These are phyloP conservation scores for Drosophila quinaria DNA, from an alignment of 2,888 invertebrate species.

Conservation along the genomic window DNA sequence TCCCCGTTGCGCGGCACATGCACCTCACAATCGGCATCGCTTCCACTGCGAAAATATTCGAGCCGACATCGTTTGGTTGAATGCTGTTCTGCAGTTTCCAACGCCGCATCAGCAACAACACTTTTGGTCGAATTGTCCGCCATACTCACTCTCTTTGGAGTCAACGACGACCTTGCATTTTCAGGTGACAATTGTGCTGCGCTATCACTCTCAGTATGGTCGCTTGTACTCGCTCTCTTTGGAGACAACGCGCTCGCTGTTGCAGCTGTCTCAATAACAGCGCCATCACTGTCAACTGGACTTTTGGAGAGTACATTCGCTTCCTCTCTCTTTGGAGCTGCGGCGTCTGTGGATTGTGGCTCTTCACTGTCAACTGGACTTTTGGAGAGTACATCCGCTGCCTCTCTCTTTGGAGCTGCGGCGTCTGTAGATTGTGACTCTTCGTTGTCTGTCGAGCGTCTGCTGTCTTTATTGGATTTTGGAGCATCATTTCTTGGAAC, in stretches of 20 bases:
- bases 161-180: no score
- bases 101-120: neutral
- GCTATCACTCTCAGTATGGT: neutral
- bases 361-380: neutral
- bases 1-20: conserved; percentile 38
- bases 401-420: neutral
- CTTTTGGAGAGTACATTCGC: neutral
- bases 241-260: neutral
- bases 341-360: neutral
- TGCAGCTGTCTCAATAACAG: neutral
- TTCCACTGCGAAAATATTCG: conserved; percentile 48
- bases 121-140: neutral
- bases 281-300: neutral
- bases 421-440: neutral
- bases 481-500: neutral
- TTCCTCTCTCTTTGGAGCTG: neutral
- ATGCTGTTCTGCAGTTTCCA: neutral
- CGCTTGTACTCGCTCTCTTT: neutral
- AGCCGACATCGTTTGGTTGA: conserved; percentile 40
- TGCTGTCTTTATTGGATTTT: neutral
- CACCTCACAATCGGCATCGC: conserved; percentile 57
- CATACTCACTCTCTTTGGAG: neutral
- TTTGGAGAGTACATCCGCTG: neutral
- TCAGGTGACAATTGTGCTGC: neutral
- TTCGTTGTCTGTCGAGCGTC: neutral